Base-by-base conservation (phyloP, 2,888 invertebrate species). In the Dolichomitus sp. region DNA sequence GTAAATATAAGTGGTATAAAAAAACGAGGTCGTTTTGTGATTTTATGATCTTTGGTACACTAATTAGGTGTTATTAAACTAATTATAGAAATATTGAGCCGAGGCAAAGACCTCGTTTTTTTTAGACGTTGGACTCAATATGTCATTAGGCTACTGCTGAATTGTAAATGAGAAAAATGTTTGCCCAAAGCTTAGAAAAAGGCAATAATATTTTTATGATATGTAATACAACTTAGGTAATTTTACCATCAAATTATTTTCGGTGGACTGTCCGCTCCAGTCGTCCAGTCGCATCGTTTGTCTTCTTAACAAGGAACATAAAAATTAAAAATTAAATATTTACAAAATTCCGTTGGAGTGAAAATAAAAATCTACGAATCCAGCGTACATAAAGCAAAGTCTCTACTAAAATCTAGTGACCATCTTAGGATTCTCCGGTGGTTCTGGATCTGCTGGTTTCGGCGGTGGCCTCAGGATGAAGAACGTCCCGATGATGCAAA, bases 401-500 rank as follows among this genome's bases (percentile, higher is more conserved):
- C 42, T 63, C 19, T 23, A 23, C 27, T 42, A 75, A 57, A 69
- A 68, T 84, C 77, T 87, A 65, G 73, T 85, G 68, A 48, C 50
- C 65, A 72, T 79, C 66, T 74, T 79, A 12, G 82, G 78, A 14
- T 79, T 75, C 40, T 84, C 84, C 23, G 79, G 27, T 11, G 84
- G 75, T 61, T 80, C 69, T n/a, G 84, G 80, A 42, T 84, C 84
- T 37, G 84, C 9, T 40, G 63, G 52, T 57, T 80, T 63, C 2
- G 72, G 12, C 19, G 83, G 68, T 65, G 84, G 74, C 42, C 76
- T 81, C 50, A 85, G 83, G n/a, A 85, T 70, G 65, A 88, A 84
- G 48, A 88, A 69, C 23, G 88, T 82, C 61, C 87, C 68, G 68
- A 88, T 79, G 42, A 88, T 65, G 66, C 90, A 90, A 0, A 80